Base-by-base conservation (phyloP, 1,140 invertebrate genomes). In the Chelonus insularis region DNA sequence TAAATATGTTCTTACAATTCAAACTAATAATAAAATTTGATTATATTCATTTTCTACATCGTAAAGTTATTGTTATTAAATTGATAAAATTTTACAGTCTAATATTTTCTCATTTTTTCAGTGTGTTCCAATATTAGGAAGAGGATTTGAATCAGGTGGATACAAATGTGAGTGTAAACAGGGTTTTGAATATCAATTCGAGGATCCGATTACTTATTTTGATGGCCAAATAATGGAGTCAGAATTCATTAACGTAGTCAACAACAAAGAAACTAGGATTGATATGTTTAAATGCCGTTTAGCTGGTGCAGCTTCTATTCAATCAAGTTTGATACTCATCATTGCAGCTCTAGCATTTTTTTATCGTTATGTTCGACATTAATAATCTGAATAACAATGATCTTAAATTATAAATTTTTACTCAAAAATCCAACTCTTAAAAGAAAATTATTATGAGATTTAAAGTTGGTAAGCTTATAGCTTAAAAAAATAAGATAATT, bases 81-180 rank as follows among this genome's bases (percentile, higher is more conserved):
- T 52, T 36, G n/a, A n/a, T n/a, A n/a, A n/a, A n/a, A n/a, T n/a
- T n/a, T n/a, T n/a, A n/a, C n/a, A n/a, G n/a, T n/a, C n/a, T n/a
- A n/a, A n/a, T n/a, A n/a, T n/a, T n/a, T n/a, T n/a, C n/a, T n/a
- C n/a, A n/a, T 43, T 63, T 66, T 86, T 86, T 29, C 80, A 97
- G 94, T 99, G 96, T 79, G 92, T 97, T 16, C 94, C 95, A 9
- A 92, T 98, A 62, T 86, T 92, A 67, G 95, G 95, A 11, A 86
- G 94, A 75, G 92, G 93, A 45, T 97, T 94, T 77, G 89, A 95
- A 65, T 88, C 88, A 9, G 96, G 96, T 51, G 94, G 94, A n/a
- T 99, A 99, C 82, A 98, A 99, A 82, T 99, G 97, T 79, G 95
- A 98, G 77, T 99, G 96, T 74, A 88, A 93, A 54, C 96, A 98